A percentile compares a stretch with the other conserved stretches of the same genome.
Evolutionary conservation across 2,113 vertebrate genomes (phyloP).

Genomic region (Puma concolor): DNA sequence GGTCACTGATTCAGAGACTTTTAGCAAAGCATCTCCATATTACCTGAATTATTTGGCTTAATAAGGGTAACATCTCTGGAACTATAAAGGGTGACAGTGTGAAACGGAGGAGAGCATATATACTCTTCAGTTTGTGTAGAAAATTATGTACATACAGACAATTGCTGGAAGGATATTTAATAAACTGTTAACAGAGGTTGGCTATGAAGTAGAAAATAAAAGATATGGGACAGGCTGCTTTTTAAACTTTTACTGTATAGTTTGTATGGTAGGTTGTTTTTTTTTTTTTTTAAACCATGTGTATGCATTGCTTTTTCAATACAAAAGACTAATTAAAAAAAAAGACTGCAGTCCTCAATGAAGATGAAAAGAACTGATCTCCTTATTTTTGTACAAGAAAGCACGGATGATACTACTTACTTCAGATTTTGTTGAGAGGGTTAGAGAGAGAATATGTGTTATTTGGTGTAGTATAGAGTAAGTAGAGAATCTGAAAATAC

Average conservation of each 20-base stretch:
- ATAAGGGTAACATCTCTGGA: neutral
- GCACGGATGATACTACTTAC: neutral
- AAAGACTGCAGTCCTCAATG: neutral
- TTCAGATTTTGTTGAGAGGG: neutral
- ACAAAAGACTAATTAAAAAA: neutral
- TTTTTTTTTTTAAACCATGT: neutral
- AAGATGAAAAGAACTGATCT: neutral
- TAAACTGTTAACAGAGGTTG: constrained; percentile 29
- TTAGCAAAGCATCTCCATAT: neutral
- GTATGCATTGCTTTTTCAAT: neutral
- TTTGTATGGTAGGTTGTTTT: neutral
- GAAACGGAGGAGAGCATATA: neutral
- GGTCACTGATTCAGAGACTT: neutral
- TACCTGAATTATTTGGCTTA: constrained; percentile 24
- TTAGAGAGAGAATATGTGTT: neutral
- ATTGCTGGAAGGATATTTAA: neutral
- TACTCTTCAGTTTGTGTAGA: neutral
- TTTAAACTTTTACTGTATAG: neutral
- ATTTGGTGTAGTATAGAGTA: neutral
- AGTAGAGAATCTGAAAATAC: neutral
- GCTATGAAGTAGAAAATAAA: neutral
- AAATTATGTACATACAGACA: neutral
- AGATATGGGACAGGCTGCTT: neutral
- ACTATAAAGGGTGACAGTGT: neutral
- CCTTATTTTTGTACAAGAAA: neutral